Conservation (phyloP, 92 coral and sea anemone genomes). For the Montipora capitata region DNA sequence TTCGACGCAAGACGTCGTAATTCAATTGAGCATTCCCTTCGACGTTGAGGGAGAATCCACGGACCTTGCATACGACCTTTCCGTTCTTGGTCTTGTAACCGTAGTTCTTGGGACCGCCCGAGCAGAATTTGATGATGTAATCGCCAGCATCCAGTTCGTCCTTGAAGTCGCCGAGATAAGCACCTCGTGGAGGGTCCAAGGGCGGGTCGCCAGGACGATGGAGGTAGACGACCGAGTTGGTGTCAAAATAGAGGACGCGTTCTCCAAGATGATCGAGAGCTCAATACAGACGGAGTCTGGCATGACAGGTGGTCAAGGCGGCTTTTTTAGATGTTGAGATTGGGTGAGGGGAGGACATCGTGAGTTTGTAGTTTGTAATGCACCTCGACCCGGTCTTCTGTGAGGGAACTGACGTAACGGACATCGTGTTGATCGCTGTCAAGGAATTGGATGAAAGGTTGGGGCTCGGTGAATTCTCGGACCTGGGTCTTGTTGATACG, state of each 20-base stretch:
- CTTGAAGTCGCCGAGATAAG: not conserved
- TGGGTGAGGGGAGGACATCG: not conserved
- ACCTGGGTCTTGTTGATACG: not conserved
- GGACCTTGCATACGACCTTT: not conserved
- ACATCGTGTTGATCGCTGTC: not conserved
- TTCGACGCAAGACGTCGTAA: not conserved
- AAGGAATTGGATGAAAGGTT: not conserved
- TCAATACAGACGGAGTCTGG: not conserved
- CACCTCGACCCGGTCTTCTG: not conserved
- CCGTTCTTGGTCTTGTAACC: no score
- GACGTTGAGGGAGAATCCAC: not conserved
- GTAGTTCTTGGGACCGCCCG: no score
- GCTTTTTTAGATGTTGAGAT: not conserved
- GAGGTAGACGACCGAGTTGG: not conserved
- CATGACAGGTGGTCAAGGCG: conserved; percentile 12
- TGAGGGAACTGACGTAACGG: not conserved
- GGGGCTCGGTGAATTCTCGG: not conserved
- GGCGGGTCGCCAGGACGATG: not conserved
- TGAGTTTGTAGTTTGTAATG: not conserved
- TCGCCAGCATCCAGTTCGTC: not conserved
- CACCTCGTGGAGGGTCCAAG: not conserved
- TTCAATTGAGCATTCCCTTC: not conserved
- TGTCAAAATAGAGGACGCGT: not conserved
- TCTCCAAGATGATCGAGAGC: not conserved
- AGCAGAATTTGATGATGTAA: not conserved